phyloP scores from a whole-genome alignment of 2,797 vertebrate genomes.

The Rhinatrema bivittatum region DNA sequence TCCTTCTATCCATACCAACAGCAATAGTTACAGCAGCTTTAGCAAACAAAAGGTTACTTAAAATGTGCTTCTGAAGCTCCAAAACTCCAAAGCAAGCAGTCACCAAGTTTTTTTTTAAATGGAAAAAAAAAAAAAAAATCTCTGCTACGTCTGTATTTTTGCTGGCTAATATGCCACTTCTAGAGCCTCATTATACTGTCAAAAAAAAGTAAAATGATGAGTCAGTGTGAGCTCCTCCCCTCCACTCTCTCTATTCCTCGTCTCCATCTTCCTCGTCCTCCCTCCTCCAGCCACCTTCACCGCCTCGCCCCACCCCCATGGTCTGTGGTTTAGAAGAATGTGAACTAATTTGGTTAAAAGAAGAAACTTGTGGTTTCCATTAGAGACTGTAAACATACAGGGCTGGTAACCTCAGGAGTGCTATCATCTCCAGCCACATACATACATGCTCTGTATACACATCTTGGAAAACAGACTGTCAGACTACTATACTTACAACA shows the following conservation, averaged over 20 bases:
- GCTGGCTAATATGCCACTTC: conserved; percentile 19
- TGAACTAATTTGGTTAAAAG: conserved; percentile 33
- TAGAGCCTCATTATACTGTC: conserved; percentile 36
- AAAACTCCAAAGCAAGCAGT: conserved; percentile 2
- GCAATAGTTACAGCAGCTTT: neutral
- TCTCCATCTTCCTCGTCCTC: too few species aligned
- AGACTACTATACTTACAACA: conserved; percentile 15
- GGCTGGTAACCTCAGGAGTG: conserved; percentile 24
- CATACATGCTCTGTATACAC: conserved; percentile 14
- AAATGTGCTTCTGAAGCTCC: conserved; percentile 5
- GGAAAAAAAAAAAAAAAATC: neutral
- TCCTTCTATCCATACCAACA: neutral
- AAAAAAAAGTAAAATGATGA: conserved; percentile 26
- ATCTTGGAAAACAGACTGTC: conserved; percentile 14
- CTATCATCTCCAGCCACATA: conserved; percentile 19
- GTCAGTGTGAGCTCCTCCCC: conserved; percentile 20
- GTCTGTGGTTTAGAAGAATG: conserved; percentile 32
- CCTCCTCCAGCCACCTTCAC: conserved; percentile 18
- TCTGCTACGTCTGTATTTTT: conserved; percentile 1
- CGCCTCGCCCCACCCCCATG: conserved; percentile 22
- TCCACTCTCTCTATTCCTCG: conserved; percentile 7
- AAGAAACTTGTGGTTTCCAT: conserved; percentile 43
- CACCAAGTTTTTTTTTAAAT: conserved; percentile 12
- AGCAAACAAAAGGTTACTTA: neutral
- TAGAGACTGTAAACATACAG: conserved; percentile 38